These are phyloP conservation scores for Dryobotodes eremita DNA, from an alignment of 2,888 invertebrate genomes.

Conservation along the genomic window DNA sequence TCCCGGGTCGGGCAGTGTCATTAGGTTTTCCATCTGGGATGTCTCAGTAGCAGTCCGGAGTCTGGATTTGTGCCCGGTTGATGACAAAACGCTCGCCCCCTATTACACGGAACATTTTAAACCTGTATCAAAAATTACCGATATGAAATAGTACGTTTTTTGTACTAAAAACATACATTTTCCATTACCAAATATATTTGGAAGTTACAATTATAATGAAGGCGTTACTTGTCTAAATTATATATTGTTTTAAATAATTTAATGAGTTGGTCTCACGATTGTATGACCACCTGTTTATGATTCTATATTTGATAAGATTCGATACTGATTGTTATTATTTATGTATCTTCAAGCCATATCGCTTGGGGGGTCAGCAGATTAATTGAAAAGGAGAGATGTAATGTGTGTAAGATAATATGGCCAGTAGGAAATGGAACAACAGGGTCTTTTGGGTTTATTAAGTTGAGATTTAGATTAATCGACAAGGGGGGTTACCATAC, in stretches of 20 bases:
- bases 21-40: too few relatives aligned
- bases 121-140: background rate
- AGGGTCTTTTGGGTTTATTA: too few relatives aligned
- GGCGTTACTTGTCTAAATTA: constrained; percentile 15
- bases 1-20: too few relatives aligned
- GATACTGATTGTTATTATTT: constrained; percentile 5
- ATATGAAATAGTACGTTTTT: background rate
- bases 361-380: constrained; percentile 1
- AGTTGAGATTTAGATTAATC: too few relatives aligned
- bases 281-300: constrained; percentile 61
- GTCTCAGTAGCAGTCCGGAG: too few relatives aligned
- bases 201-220: constrained; percentile 14
- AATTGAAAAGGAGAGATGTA: background rate
- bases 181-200: constrained; percentile 23
- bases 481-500: too few relatives aligned
- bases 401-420: background rate
- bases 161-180: background rate
- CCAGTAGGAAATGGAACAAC: too few relatives aligned
- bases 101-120: background rate
- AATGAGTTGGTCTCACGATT: constrained; percentile 56
- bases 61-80: background rate
- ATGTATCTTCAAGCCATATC: constrained; percentile 15
- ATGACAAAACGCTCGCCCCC: background rate
- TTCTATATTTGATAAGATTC: constrained; percentile 42
- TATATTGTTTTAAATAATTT: constrained; percentile 38